phyloP scores from a whole-genome alignment of 2,888 invertebrate genomes.

The Stenurella melanura region DNA sequence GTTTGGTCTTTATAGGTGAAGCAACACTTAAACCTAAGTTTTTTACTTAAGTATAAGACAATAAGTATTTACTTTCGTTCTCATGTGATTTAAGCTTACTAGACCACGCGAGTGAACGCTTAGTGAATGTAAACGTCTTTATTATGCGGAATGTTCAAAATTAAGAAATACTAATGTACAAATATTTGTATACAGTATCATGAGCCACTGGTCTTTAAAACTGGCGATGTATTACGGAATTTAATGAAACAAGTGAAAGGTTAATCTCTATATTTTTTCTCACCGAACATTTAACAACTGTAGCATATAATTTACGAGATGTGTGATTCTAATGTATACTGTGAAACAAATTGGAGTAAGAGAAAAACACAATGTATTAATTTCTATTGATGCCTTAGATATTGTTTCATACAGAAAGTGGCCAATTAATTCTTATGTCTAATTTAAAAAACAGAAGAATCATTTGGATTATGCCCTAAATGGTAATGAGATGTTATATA shows the following conservation, averaged over 20 bases:
- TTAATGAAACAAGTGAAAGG: conserved; percentile 20
- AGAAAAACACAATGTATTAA: neutral
- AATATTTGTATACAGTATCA: neutral
- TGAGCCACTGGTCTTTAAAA: neutral
- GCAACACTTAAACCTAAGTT: too few species aligned
- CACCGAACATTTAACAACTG: neutral
- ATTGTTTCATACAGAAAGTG: neutral
- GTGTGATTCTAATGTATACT: neutral
- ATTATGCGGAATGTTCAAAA: conserved; percentile 13
- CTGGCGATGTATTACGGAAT: neutral
- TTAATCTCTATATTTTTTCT: conserved; percentile 8
- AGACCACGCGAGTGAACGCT: conserved; percentile 8
- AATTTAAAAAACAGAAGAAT: neutral
- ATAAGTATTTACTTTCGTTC: conserved; percentile 18
- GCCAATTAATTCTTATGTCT: neutral
- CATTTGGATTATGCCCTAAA: neutral
- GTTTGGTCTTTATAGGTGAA: too few species aligned
- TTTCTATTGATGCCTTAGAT: neutral
- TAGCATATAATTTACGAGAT: neutral
- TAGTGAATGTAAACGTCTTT: conserved; percentile 24
- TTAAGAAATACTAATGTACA: neutral
- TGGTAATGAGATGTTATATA: neutral
- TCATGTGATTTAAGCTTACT: neutral
- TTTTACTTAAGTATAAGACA: conserved; percentile 24
- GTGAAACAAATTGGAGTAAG: neutral